Evolutionary conservation across 2,113 vertebrate species (phyloP), one percentile per base, ranked within the genome.

Genomic region (Plecturocebus donacophilus): DNA sequence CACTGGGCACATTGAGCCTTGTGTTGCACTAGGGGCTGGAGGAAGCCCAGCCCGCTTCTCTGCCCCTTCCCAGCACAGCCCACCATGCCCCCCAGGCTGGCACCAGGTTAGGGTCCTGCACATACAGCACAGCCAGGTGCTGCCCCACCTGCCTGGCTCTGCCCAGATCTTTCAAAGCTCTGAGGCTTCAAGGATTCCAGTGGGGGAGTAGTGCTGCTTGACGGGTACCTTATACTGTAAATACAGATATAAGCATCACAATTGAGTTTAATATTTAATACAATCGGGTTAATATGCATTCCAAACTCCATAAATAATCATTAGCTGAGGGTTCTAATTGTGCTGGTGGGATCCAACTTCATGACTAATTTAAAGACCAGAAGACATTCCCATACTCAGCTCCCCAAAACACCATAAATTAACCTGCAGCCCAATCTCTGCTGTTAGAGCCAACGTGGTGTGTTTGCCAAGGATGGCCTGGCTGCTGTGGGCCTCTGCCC

Each of bases 211-310:
- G 27, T 0, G 58, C 16, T 25, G 13, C 80, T 11, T 0, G 0
- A 25, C 2, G 61, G 0, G 64, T 82, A 83, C 96, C 95, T 95
- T 91, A 19, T 21, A 45, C 91, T 98, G 98, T 98, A 98, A 98
- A 97, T 98, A 98, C 95, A 25, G 86, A 93, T 93, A 83, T 35
- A 94, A 97, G 97, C 94, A 96, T 96, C 97, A 97, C 97, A 97
- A 97, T 97, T 66, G 58, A 52, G 90, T 98, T 98, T 98, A 98
- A 98, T 98, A 98, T 98, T 99, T 98, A 98, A 97, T 96, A 83
- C 4, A 91, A 66, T 27, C 61, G 95, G 98, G 98, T 98, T 98
- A 98, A 98, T 96, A 97, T 80, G 56, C 97, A 87, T 98, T 96
- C 96, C 93, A 97, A 91, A 94, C 84, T 85, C 97, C 95, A 98